Evolutionary conservation across 2,888 invertebrate species (phyloP).

Genomic region (Drosophila mimica): DNA sequence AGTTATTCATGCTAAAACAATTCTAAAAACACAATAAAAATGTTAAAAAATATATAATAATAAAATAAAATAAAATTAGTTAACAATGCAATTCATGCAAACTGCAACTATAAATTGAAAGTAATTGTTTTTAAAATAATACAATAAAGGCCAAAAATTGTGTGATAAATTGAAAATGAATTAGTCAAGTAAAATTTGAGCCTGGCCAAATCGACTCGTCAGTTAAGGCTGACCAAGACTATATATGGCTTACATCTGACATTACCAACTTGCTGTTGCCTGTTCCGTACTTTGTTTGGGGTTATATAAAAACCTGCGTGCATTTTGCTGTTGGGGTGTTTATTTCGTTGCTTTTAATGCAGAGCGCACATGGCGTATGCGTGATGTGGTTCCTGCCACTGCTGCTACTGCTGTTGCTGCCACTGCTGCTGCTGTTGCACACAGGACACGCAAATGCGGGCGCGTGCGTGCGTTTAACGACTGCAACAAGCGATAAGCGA

Average conservation of each 20-base stretch:
- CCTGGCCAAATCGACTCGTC: neutral
- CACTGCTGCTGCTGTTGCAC: conserved; percentile 42
- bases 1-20: neutral
- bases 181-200: neutral
- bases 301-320: neutral
- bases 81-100: neutral
- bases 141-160: neutral
- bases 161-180: neutral
- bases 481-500: conserved; percentile 72
- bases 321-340: neutral
- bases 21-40: neutral
- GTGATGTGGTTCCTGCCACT: neutral
- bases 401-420: neutral
- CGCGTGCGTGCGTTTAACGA: conserved; percentile 76
- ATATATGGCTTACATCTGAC: neutral
- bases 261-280: neutral
- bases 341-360: conserved; percentile 61
- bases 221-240: neutral
- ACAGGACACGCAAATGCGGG: conserved; percentile 73
- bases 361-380: conserved; percentile 34
- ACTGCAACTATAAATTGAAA: neutral
- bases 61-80: neutral
- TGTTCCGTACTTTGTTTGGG: neutral
- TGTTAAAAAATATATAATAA: no score
- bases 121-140: no score